phyloP scores from a whole-genome alignment of 2,113 vertebrate species.

The Morphnarchus princeps region DNA sequence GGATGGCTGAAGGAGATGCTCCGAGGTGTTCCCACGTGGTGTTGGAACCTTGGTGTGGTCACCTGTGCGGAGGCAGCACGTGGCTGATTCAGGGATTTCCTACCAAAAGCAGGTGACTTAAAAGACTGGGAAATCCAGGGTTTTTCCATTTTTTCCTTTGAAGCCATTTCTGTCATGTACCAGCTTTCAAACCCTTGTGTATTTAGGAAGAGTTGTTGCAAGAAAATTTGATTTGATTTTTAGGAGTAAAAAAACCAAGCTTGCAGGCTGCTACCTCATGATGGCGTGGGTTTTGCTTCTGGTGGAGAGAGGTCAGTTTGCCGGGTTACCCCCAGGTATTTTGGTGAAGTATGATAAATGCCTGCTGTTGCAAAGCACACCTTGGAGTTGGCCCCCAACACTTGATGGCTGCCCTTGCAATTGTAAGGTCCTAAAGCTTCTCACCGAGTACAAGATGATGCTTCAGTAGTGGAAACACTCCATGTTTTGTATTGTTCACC shows the following conservation, averaged over 20 bases:
- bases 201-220: background rate
- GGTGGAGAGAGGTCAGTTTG: background rate
- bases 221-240: background rate
- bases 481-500: background rate
- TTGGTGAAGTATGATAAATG: background rate
- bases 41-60: background rate
- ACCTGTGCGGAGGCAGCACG: rapidly evolving
- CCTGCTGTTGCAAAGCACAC: background rate
- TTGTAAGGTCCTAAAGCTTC: background rate
- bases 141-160: background rate
- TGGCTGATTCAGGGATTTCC: background rate
- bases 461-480: background rate
- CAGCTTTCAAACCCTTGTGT: background rate
- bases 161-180: rapidly evolving
- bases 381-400: background rate
- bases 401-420: background rate
- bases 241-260: background rate
- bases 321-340: too few species aligned
- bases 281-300: background rate
- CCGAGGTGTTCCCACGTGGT: rapidly evolving
- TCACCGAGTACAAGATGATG: background rate
- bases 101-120: background rate
- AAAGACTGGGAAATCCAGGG: background rate
- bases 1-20: background rate
- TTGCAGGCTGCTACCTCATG: background rate